Percentiles rank a stretch among this genome's conserved stretches.
These are phyloP conservation scores for Sebastes itinus DNA, from an alignment of 2,797 vertebrate genomes.

Conservation along the genomic window DNA sequence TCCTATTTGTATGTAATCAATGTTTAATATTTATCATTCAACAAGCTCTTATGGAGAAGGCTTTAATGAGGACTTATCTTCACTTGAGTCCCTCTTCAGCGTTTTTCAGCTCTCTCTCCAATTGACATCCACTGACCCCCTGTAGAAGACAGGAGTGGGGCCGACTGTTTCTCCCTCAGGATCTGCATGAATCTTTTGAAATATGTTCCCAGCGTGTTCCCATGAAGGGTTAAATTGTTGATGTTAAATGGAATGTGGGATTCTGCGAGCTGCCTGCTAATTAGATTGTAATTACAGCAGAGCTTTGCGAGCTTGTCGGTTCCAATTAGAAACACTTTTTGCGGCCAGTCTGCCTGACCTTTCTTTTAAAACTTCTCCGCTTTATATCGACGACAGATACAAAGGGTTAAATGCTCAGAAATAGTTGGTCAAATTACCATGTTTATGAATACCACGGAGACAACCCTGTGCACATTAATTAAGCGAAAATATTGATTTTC, in stretches of 20 bases:
- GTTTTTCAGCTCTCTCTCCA: conserved; percentile 47
- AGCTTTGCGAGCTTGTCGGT: conserved; percentile 77
- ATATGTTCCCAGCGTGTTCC: conserved; percentile 40
- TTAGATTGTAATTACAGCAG: conserved; percentile 82
- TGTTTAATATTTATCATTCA: conserved; percentile 75
- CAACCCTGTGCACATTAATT: background rate
- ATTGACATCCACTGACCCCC: conserved; percentile 71
- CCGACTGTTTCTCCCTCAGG: conserved; percentile 47
- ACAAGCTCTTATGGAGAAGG: conserved; percentile 65
- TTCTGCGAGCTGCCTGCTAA: conserved; percentile 80
- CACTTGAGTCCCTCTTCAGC: conserved; percentile 61
- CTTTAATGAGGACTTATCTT: conserved; percentile 71
- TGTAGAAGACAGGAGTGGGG: conserved; percentile 45
- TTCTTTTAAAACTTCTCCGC: conserved; percentile 77
- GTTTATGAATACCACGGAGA: conserved; percentile 36
- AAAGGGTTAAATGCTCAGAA: conserved; percentile 62
- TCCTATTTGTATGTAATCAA: conserved; percentile 76
- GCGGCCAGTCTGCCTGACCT: conserved; percentile 75
- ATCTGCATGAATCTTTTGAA: conserved; percentile 50
- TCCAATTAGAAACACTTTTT: conserved; percentile 82
- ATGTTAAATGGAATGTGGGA: conserved; percentile 79
- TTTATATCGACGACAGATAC: conserved; percentile 72
- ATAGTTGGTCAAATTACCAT: conserved; percentile 54
- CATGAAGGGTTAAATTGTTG: conserved; percentile 81
- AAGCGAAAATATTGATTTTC: conserved; percentile 8